These are phyloP conservation scores for Neolamprologus falcicula DNA, from an alignment of 2,113 vertebrate species.

Conservation along the genomic window DNA sequence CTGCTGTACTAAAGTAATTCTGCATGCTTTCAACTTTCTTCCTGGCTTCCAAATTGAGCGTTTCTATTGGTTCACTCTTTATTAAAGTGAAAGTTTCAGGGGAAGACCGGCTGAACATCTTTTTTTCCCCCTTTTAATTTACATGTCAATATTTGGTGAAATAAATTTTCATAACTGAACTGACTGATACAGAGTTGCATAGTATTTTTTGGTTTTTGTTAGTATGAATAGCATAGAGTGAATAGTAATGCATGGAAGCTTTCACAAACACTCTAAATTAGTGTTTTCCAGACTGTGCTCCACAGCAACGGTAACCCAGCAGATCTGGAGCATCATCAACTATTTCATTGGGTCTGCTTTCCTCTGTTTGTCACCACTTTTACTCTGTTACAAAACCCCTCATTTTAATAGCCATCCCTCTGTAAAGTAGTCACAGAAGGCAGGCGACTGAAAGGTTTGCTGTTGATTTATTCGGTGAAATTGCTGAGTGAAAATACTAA, in stretches of 20 bases:
- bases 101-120: background rate
- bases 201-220: background rate
- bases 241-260: background rate
- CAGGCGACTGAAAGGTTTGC: background rate
- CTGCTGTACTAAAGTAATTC: background rate
- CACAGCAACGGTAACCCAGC: background rate
- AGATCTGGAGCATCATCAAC: background rate
- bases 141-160: background rate
- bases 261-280: background rate
- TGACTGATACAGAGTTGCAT: background rate
- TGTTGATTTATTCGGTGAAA: background rate
- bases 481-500: background rate
- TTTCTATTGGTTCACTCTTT: background rate
- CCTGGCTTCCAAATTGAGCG: background rate
- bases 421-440: background rate
- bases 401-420: background rate
- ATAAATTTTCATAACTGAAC: background rate
- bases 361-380: background rate
- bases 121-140: background rate
- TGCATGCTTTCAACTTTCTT: constrained; percentile 3
- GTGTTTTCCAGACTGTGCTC: background rate
- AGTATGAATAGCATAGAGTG: background rate
- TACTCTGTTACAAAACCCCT: background rate
- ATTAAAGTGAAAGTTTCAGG: background rate
- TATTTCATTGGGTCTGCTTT: background rate